Evolutionary conservation across 2,888 invertebrate genomes (phyloP).

Genomic region (Folsomia candida): DNA sequence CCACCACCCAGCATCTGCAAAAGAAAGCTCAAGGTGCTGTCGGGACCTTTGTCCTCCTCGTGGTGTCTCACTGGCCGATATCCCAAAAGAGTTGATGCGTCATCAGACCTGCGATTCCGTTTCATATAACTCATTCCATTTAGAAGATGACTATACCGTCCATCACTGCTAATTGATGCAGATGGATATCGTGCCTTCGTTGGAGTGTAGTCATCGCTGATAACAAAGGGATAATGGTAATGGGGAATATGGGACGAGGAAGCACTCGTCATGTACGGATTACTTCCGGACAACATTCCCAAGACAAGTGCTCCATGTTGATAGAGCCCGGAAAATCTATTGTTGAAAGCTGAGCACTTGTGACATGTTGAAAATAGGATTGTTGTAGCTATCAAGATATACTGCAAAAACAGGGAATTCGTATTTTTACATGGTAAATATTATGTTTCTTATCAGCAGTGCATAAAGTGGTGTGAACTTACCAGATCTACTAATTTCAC

Average conservation of each 20-base stretch:
- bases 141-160: not conserved
- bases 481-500: no score
- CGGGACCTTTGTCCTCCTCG: not conserved
- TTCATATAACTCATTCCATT: not conserved
- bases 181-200: not conserved
- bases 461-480: no score
- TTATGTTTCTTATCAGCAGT: no score
- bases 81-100: not conserved
- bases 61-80: not conserved
- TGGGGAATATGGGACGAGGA: not conserved
- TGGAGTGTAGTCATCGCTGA: not conserved
- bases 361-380: not conserved
- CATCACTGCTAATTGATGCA: not conserved
- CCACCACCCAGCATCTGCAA: not conserved
- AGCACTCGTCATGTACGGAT: not conserved
- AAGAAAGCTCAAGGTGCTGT: not conserved
- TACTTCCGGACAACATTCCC: not conserved
- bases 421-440: no score
- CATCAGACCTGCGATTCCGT: not conserved
- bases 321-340: not conserved
- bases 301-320: not conserved
- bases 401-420: no score
- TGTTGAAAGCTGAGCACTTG: not conserved
- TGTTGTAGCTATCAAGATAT: no score
- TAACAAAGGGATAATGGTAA: conserved; percentile 4